Evolutionary conservation across 2,888 invertebrate species (phyloP).

Genomic region (Megalurothrips usitatus): DNA sequence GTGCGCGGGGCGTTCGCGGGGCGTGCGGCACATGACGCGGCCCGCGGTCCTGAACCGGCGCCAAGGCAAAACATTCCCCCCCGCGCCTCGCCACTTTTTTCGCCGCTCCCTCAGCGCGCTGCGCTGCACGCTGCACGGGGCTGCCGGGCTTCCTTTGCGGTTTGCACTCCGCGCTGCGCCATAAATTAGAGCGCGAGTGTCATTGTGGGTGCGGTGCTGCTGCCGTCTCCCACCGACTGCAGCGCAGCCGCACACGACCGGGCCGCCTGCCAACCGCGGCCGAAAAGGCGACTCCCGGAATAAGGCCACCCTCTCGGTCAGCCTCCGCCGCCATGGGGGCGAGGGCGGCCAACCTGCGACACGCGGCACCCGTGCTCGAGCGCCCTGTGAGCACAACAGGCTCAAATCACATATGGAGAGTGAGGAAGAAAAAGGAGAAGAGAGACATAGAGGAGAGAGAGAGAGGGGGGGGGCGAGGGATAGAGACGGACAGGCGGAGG

Average conservation of each 20-base stretch:
- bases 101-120: background rate
- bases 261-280: background rate
- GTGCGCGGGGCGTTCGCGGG: background rate
- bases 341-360: too few relatives aligned
- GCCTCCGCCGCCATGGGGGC: too few relatives aligned
- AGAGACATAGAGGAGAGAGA: background rate
- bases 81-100: background rate
- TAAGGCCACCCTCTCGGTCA: too few relatives aligned
- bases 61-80: slow-evolving; percentile 8
- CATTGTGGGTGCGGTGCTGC: too few relatives aligned
- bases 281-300: too few relatives aligned
- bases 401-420: too few relatives aligned
- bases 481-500: background rate
- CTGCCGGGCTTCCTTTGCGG: background rate
- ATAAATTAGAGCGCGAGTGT: background rate
- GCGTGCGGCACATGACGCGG: background rate
- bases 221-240: too few relatives aligned
- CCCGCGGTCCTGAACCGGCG: background rate
- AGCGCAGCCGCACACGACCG: background rate
- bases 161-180: background rate
- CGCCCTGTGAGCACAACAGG: too few relatives aligned
- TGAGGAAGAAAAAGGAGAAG: too few relatives aligned
- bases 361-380: too few relatives aligned
- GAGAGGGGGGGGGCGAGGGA: background rate
- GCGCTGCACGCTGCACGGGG: background rate